These are phyloP conservation scores for Pterois miles DNA, from an alignment of 2,797 vertebrate genomes.

Conservation along the genomic window DNA sequence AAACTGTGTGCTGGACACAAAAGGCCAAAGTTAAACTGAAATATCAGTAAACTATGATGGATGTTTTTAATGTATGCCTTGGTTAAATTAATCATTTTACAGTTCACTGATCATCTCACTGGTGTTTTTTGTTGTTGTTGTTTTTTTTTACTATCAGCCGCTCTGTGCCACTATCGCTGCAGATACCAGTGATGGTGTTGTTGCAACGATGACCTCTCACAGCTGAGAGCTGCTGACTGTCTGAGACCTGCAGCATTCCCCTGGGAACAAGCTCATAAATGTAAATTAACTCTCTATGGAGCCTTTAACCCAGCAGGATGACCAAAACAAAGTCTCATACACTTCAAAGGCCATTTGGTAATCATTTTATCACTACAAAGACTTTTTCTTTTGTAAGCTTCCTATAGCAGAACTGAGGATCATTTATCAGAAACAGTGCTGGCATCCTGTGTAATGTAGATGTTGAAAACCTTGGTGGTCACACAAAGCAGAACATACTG, in stretches of 20 bases:
- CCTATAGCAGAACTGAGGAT: background rate
- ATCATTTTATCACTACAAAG: slow-evolving; percentile 17
- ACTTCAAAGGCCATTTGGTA: slow-evolving; percentile 26
- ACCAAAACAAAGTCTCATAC: slow-evolving; percentile 15
- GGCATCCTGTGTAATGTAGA: background rate
- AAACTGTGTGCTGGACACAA: background rate
- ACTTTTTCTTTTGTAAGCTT: slow-evolving; percentile 17
- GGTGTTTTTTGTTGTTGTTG: no score
- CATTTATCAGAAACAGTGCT: background rate
- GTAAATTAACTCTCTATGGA: slow-evolving; percentile 30
- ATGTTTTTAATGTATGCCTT: background rate
- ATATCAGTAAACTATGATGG: background rate
- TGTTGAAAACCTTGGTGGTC: background rate
- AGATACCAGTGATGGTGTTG: slow-evolving; percentile 31
- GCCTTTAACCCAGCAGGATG: slow-evolving; percentile 43
- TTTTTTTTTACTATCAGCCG: background rate
- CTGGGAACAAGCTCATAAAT: slow-evolving; percentile 35
- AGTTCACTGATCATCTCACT: background rate
- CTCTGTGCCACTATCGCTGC: slow-evolving; percentile 1
- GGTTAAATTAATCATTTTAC: background rate
- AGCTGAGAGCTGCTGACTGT: slow-evolving; percentile 19
- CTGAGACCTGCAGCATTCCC: slow-evolving; percentile 39
- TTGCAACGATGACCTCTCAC: slow-evolving; percentile 43
- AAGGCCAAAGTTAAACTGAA: background rate
- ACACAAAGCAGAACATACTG: slow-evolving; percentile 12